Conservation (phyloP, 2,113 vertebrate species). For the Leucopsar rothschildi region DNA sequence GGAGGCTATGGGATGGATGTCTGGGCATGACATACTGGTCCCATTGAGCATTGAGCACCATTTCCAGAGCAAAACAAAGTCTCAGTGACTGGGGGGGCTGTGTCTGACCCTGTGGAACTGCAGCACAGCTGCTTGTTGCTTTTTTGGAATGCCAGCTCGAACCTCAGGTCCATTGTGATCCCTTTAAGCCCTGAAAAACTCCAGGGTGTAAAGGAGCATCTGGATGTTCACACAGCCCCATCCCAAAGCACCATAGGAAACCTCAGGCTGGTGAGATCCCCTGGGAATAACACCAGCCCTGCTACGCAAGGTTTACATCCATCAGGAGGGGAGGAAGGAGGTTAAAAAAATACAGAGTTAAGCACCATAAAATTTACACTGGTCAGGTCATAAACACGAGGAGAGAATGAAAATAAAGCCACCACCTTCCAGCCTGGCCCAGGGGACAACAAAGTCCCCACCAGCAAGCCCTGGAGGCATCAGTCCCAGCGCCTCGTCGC, state of each 20-base stretch:
- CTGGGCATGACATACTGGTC: background rate
- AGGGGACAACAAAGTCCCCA: background rate
- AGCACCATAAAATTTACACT: slow-evolving; percentile 72
- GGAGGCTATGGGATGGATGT: background rate
- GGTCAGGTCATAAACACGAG: slow-evolving; percentile 48
- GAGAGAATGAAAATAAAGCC: slow-evolving; percentile 21
- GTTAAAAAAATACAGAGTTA: slow-evolving; percentile 29
- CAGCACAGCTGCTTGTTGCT: background rate
- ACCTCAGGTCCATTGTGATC: background rate
- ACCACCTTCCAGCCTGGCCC: background rate
- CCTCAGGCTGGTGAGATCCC: background rate
- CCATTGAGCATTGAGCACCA: slow-evolving; percentile 30
- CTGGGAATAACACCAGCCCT: background rate
- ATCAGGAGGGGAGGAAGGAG: background rate
- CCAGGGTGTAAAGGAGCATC: background rate
- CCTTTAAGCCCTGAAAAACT: background rate
- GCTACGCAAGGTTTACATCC: background rate
- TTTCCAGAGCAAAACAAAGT: background rate
- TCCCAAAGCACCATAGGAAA: slow-evolving; percentile 39
- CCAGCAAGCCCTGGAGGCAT: background rate
- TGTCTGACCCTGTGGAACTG: background rate
- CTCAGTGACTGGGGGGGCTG: background rate
- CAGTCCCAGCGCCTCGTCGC: background rate
- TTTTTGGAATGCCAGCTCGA: background rate
- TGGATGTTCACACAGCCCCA: background rate